Conservation (phyloP, 2,888 invertebrate genomes). For the Pandemis corylana region DNA sequence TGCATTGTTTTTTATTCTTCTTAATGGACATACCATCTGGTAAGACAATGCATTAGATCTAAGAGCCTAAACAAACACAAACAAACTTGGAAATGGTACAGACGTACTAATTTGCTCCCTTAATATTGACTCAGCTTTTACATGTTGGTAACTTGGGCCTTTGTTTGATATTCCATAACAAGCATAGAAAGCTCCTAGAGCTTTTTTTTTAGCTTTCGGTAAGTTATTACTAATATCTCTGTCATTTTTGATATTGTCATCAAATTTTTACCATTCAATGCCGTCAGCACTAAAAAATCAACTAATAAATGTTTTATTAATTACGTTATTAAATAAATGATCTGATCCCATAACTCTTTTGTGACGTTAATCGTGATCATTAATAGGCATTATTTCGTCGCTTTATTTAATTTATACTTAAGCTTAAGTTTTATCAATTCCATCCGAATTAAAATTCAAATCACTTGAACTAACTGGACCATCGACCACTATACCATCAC, state of each 20-base stretch:
- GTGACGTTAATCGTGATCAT: background rate
- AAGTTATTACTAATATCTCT: background rate
- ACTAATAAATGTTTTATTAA: background rate
- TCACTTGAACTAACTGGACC: background rate
- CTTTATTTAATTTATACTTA: background rate
- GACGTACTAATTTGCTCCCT: conserved; percentile 64
- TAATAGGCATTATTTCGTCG: background rate
- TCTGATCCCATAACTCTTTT: background rate
- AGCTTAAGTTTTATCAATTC: background rate
- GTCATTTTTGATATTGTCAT: background rate
- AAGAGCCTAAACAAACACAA: conserved; percentile 45
- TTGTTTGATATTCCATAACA: conserved; percentile 34
- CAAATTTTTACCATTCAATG: background rate
- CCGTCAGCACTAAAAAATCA: background rate
- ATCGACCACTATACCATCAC: background rate
- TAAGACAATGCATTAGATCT: conserved; percentile 48
- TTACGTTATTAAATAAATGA: background rate
- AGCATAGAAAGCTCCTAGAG: background rate
- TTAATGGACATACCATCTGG: conserved; percentile 43
- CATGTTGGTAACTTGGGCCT: conserved; percentile 39
- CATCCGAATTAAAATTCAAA: background rate
- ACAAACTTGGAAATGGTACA: conserved; percentile 45
- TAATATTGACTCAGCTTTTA: conserved; percentile 68
- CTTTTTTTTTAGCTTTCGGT: background rate
- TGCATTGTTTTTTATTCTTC: background rate